These are phyloP conservation scores for Macrotis lagotis DNA, from an alignment of 2,113 vertebrate species.

Conservation along the genomic window DNA sequence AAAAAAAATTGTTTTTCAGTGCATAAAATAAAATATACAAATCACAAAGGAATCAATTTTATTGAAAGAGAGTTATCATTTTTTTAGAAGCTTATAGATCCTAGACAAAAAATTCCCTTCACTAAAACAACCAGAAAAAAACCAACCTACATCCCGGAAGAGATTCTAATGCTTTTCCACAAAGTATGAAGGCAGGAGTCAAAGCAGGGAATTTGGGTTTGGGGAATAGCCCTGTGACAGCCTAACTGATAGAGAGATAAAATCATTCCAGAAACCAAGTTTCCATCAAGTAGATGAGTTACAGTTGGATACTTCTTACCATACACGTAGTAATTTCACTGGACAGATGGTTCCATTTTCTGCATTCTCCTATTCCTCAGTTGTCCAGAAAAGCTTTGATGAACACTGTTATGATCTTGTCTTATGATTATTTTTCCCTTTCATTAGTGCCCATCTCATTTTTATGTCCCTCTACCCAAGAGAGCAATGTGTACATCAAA, in stretches of 20 bases:
- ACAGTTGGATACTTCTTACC: neutral
- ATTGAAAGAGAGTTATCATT: neutral
- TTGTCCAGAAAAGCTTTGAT: slow-evolving; percentile 2
- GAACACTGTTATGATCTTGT: neutral
- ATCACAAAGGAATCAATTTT: neutral
- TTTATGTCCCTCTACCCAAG: slow-evolving; percentile 11
- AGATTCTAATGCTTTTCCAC: neutral
- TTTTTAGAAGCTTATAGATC: neutral
- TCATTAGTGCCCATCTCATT: accelerated
- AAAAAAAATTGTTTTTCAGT: neutral
- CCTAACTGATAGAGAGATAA: accelerated
- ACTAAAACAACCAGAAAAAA: neutral
- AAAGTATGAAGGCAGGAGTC: neutral
- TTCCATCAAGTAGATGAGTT: accelerated
- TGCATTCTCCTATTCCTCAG: neutral
- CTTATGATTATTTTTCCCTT: neutral
- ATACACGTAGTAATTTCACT: neutral
- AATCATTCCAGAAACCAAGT: neutral
- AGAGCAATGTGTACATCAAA: neutral
- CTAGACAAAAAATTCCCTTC: neutral
- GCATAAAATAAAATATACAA: neutral
- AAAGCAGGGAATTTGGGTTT: neutral
- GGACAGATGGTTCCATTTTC: neutral
- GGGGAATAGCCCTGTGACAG: neutral
- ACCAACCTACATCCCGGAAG: slow-evolving; percentile 12